These are phyloP conservation scores for Baryphthengus martii DNA, from an alignment of 2,113 vertebrate genomes.

Conservation along the genomic window DNA sequence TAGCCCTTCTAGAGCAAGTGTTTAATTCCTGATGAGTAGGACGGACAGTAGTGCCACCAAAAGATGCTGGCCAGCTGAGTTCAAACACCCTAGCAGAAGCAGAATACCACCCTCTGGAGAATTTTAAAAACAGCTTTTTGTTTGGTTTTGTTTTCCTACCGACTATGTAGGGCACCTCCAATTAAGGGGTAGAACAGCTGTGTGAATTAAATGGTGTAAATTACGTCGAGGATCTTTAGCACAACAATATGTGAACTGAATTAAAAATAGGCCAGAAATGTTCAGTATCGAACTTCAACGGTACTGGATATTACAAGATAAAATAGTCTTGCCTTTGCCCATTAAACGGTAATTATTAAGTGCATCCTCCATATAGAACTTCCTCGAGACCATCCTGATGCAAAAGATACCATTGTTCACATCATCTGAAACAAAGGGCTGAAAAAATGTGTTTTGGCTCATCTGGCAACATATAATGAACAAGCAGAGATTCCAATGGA, in stretches of 20 bases:
- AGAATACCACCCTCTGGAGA: not conserved
- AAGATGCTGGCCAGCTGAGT: not conserved
- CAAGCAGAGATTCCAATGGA: not conserved
- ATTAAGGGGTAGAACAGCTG: not conserved
- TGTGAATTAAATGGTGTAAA: not conserved
- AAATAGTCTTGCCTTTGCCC: not conserved
- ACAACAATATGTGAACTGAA: not conserved
- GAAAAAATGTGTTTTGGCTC: not conserved
- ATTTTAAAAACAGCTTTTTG: not conserved
- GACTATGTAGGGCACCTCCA: not conserved
- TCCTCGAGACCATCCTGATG: not conserved
- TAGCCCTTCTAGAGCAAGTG: not conserved
- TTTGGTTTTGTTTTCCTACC: not conserved
- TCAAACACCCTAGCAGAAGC: not conserved
- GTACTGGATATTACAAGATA: not conserved
- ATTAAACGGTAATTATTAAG: not conserved
- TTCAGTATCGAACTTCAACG: not conserved
- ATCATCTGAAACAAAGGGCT: not conserved
- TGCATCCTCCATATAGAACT: not conserved
- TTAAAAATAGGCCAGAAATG: not conserved
- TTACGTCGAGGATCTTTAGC: not conserved
- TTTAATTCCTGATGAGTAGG: not conserved
- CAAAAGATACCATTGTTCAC: not conserved
- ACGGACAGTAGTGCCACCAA: not conserved
- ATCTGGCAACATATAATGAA: not conserved